Evolutionary conservation across 2,888 invertebrate genomes (phyloP), one percentile per base, ranked within the genome.

Genomic region (Germaria angustata): DNA sequence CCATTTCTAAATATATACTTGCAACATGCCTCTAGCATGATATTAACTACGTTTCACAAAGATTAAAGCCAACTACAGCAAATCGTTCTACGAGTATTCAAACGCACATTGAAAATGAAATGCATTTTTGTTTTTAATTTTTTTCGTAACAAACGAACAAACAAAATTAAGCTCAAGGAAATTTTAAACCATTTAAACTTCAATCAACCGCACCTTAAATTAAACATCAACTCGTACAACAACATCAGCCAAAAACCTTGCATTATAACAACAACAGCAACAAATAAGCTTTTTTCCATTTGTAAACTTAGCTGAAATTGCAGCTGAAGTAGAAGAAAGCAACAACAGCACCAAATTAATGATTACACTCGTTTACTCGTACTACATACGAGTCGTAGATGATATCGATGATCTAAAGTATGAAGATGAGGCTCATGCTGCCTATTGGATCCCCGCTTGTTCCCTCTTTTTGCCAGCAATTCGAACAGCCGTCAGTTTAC

Each of bases 141-240:
- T 22, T 79, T 71, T 55, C 55, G 13, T 17, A 75, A 75, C 15
- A 55, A 22, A 34, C n/a, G 44, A 41, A 55, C 22, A 72, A 51
- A 59, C 13, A 41, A 80, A 65, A 69, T 55, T 59, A 28, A 39
- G 69, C 36, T 71, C 81, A 69, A 76, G 69, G 80, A 76, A 65
- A 71, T 65, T 79, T 79, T 79, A 79, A 79, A 79, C 79, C 79
- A 72, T 72, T 79, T 49, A 39, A n/a, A 72, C 65, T 49, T 80
- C 32, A 68, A 69, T 69, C 68, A 61, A 49, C 80, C 75, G 80
- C 81, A 77, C 72, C 77, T 81, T 20, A 78, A 66, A 51, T 75
- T 53, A 80, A 65, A 59, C 49, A 66, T 49, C 57, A 66, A 46
- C 49, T 66, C 9, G 49, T 15, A 49, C 39, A 57, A 57, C 66